Conservation (phyloP, 2,113 vertebrate species). For the Psammodynastes pulverulentus region DNA sequence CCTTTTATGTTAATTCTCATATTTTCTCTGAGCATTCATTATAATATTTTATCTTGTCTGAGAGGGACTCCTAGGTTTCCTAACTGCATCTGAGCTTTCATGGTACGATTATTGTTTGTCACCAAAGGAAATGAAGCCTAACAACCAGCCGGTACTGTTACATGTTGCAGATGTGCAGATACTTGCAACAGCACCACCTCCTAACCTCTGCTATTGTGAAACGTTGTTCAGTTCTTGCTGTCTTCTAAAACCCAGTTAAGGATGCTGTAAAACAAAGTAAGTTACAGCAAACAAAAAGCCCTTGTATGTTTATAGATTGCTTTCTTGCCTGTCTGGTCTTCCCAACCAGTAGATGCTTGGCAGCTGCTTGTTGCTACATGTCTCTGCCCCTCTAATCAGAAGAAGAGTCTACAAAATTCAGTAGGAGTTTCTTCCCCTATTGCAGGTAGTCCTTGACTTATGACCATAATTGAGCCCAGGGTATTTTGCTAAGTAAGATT, state of each 20-base stretch:
- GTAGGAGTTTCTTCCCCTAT: not conserved
- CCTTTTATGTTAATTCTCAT: not conserved
- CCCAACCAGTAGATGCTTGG: not conserved
- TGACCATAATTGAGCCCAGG: not conserved
- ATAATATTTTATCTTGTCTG: not conserved
- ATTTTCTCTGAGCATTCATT: not conserved
- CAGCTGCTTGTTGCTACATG: not conserved
- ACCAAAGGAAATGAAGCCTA: not conserved
- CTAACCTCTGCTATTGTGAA: not conserved
- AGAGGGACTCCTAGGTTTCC: not conserved
- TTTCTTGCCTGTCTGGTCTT: not conserved
- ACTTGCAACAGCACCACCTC: not conserved
- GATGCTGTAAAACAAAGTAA: not conserved
- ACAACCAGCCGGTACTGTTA: not conserved
- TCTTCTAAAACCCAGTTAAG: not conserved
- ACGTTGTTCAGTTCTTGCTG: not conserved
- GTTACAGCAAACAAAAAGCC: not conserved
- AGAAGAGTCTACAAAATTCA: not conserved
- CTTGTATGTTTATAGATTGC: not conserved
- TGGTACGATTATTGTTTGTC: not conserved
- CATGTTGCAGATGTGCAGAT: no score
- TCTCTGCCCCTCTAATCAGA: not conserved
- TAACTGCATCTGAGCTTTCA: not conserved
- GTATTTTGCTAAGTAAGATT: not conserved
- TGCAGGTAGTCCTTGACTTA: not conserved